phyloP scores from a whole-genome alignment of 2,888 invertebrate species.

The Diarsia mendica region DNA sequence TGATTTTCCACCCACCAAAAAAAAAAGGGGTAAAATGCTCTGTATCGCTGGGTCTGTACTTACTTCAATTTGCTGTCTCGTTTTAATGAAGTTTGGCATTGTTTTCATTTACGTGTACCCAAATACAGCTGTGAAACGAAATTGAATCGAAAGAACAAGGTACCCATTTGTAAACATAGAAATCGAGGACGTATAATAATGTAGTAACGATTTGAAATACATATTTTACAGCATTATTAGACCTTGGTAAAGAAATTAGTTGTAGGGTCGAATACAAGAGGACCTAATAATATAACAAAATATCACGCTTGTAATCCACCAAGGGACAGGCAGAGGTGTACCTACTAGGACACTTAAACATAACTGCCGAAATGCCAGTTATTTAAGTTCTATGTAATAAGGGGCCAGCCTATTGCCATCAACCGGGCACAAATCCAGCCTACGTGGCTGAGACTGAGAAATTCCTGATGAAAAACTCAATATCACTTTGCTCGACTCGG shows the following conservation, averaged over 20 bases:
- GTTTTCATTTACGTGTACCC: conserved; percentile 39
- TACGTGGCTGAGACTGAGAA: too few relatives aligned
- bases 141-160: conserved; percentile 42
- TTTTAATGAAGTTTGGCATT: conserved; percentile 51
- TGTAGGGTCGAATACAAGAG: not conserved
- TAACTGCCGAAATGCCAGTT: too few relatives aligned
- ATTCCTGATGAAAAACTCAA: too few relatives aligned
- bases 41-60: conserved; percentile 4
- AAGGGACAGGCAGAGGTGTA: too few relatives aligned
- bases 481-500: too few relatives aligned
- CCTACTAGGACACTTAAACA: too few relatives aligned
- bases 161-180: conserved; percentile 39
- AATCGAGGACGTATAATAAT: conserved; percentile 30
- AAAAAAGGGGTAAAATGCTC: conserved; percentile 22
- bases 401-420: too few relatives aligned
- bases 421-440: too few relatives aligned
- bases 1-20: too few relatives aligned
- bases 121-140: conserved; percentile 50
- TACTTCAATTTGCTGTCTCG: conserved; percentile 1
- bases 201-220: conserved; percentile 21
- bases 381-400: too few relatives aligned
- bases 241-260: not conserved
- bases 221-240: conserved; percentile 11
- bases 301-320: too few relatives aligned
- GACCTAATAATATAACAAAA: not conserved